These are phyloP conservation scores for Lates calcarifer DNA, from an alignment of 2,113 vertebrate genomes.

Conservation along the genomic window DNA sequence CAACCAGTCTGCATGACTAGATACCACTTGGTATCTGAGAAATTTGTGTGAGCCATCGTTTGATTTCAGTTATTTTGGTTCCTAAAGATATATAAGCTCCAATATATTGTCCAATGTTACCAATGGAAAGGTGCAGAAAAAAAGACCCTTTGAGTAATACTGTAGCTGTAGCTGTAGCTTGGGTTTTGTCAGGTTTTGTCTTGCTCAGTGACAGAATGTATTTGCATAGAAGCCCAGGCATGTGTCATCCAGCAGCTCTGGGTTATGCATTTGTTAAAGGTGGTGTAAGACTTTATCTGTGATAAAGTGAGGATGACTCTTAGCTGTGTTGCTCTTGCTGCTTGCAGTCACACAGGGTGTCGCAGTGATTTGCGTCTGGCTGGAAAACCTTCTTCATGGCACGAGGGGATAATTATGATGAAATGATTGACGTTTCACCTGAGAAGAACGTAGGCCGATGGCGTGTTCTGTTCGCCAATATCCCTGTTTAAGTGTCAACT, in stretches of 20 bases:
- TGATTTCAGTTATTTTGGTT: not conserved
- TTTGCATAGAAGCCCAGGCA: slow-evolving; percentile 38
- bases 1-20: not conserved
- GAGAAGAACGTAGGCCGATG: slow-evolving; percentile 30
- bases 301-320: slow-evolving; percentile 35
- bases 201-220: slow-evolving; percentile 27
- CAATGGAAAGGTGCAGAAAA: not conserved
- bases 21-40: not conserved
- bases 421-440: slow-evolving; percentile 67
- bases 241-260: slow-evolving; percentile 25
- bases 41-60: not conserved
- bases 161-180: slow-evolving; percentile 4
- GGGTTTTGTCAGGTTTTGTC: slow-evolving; percentile 35
- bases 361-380: not conserved
- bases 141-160: not conserved
- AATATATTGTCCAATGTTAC: not conserved
- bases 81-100: not conserved
- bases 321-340: slow-evolving; percentile 6
- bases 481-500: slow-evolving; percentile 53
- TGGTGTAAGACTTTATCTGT: slow-evolving; percentile 23
- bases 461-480: slow-evolving; percentile 17
- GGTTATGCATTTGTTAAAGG: slow-evolving; percentile 25
- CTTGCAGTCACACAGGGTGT: not conserved
- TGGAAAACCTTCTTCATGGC: not conserved
- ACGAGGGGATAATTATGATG: slow-evolving; percentile 51